These are phyloP conservation scores for Drosophila melanica DNA, from an alignment of 1,140 invertebrate species.

Conservation along the genomic window DNA sequence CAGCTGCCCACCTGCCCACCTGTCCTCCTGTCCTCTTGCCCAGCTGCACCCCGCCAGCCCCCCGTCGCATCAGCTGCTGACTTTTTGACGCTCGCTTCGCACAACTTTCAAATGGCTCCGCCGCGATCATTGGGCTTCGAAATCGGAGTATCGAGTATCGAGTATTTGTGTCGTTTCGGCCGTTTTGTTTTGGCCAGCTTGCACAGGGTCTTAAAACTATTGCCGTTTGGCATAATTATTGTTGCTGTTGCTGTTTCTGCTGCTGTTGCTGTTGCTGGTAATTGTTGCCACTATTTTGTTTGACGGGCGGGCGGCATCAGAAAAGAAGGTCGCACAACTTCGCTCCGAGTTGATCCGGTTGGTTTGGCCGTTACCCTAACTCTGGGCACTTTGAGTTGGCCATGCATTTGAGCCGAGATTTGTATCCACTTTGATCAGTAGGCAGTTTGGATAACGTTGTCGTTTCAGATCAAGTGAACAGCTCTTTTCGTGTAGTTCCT, in stretches of 20 bases:
- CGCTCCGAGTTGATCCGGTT: slow-evolving; percentile 63
- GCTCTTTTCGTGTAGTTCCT: neutral
- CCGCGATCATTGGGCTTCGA: slow-evolving; percentile 28
- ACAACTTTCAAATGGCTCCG: slow-evolving; percentile 72
- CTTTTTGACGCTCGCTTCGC: slow-evolving; percentile 57
- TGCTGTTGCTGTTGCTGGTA: slow-evolving; percentile 59
- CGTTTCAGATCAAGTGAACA: neutral
- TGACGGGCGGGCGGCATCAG: slow-evolving; percentile 58
- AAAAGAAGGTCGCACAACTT: slow-evolving; percentile 80
- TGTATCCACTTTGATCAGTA: no score
- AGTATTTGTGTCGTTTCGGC: slow-evolving; percentile 30
- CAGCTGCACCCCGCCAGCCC: neutral
- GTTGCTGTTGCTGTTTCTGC: slow-evolving; percentile 51
- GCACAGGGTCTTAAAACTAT: slow-evolving; percentile 48
- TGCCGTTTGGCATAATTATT: slow-evolving; percentile 72
- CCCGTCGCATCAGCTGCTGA: slow-evolving; percentile 20
- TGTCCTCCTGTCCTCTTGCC: neutral
- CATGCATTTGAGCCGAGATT: neutral
- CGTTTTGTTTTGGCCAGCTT: slow-evolving; percentile 19
- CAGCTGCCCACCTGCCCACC: slow-evolving; percentile 15
- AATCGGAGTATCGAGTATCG: slow-evolving; percentile 26
- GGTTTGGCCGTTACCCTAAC: slow-evolving; percentile 24
- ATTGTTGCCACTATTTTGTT: slow-evolving; percentile 68
- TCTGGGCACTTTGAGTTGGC: neutral
- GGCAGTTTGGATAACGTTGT: no score